Conservation (phyloP, 92 coral and sea anemone species). For the Porites divaricata region DNA sequence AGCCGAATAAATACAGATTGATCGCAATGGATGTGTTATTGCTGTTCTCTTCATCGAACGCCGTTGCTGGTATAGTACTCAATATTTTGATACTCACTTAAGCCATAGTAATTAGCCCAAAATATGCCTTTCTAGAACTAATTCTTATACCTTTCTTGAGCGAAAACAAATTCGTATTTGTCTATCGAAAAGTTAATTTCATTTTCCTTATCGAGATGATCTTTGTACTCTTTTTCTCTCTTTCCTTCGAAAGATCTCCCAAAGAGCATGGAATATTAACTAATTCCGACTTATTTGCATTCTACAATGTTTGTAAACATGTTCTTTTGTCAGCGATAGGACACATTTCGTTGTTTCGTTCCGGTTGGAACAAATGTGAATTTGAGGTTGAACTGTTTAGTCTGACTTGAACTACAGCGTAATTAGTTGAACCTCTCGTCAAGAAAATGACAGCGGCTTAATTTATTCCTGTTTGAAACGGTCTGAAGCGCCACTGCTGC, state of each 20-base stretch:
- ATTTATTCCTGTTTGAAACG: constrained; percentile 22
- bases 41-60: background rate
- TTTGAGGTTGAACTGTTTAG: background rate
- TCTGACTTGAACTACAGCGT: background rate
- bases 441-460: background rate
- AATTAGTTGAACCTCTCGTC: background rate
- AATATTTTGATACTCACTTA: background rate
- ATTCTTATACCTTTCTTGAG: background rate
- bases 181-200: background rate
- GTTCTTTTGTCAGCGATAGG: background rate
- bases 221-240: too few relatives aligned
- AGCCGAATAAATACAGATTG: constrained; percentile 52
- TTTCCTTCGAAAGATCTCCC: too few relatives aligned
- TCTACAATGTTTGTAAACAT: background rate
- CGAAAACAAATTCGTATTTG: background rate
- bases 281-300: background rate
- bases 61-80: constrained; percentile 8
- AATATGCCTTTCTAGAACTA: background rate
- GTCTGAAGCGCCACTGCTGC: background rate
- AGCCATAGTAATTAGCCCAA: background rate
- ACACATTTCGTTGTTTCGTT: background rate
- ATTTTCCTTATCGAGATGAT: background rate
- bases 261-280: too few relatives aligned
- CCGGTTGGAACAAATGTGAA: background rate
- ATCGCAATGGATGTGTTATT: constrained; percentile 41